Percentiles rank a stretch among this genome's conserved stretches.
Evolutionary conservation across 2,888 invertebrate species (phyloP).

Genomic region (Conomelus anceps): DNA sequence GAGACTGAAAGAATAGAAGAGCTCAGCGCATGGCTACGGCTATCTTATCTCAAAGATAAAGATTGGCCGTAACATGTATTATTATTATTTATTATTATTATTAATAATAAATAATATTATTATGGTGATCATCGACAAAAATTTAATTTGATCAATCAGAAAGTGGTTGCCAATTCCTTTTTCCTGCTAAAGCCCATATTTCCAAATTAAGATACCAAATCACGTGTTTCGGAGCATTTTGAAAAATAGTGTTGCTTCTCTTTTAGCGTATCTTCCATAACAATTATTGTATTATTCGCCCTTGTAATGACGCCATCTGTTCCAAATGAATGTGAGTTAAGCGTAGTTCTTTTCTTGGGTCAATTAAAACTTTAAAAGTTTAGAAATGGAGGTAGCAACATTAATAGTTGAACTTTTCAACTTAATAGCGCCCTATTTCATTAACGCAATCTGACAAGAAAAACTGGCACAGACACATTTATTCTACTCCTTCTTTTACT

Average conservation of each 20-base stretch:
- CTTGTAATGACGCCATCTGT: not conserved
- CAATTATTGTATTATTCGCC: not conserved
- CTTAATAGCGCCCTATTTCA: not conserved
- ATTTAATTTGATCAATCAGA: too few relatives aligned
- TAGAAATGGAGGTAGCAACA: not conserved
- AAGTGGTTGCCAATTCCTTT: too few relatives aligned
- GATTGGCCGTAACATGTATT: too few relatives aligned
- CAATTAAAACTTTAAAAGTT: not conserved
- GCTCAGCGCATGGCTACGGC: too few relatives aligned
- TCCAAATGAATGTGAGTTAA: not conserved
- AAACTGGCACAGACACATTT: not conserved
- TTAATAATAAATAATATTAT: too few relatives aligned
- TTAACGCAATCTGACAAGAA: not conserved
- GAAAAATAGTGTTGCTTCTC: not conserved
- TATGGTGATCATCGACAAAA: too few relatives aligned
- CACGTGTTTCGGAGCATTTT: too few relatives aligned
- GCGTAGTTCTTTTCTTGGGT: not conserved
- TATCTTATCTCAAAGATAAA: too few relatives aligned
- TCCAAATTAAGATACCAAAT: too few relatives aligned
- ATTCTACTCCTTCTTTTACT: not conserved
- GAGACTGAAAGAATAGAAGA: too few relatives aligned
- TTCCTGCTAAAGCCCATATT: too few relatives aligned
- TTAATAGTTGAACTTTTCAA: not conserved
- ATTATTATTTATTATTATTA: too few relatives aligned
- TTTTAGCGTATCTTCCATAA: not conserved